Conservation (phyloP, 2,888 invertebrate species). For the Phalera bucephala region DNA sequence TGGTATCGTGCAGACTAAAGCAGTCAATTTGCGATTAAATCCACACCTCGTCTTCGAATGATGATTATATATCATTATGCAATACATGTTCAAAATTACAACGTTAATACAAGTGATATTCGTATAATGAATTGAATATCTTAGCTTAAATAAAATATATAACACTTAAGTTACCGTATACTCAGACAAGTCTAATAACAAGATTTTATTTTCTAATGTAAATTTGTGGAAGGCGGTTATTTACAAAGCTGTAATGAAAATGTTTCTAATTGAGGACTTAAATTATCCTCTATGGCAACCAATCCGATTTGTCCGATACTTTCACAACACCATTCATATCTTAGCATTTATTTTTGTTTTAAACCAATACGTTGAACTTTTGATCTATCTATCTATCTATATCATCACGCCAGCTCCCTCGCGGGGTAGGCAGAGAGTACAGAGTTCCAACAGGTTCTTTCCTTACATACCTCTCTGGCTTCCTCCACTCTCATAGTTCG, state of each 20-base stretch:
- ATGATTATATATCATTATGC: not conserved
- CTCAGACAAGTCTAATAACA: not conserved
- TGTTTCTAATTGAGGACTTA: constrained; percentile 32
- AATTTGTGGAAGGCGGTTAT: no score
- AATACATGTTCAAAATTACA: not conserved
- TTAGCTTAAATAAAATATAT: not conserved
- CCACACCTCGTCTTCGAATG: not conserved
- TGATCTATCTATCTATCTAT: no score
- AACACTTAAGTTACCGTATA: not conserved
- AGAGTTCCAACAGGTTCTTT: no score
- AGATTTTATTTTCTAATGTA: not conserved
- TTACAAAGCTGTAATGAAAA: constrained; percentile 16
- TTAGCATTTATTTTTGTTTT: no score
- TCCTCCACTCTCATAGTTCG: no score
- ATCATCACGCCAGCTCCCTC: no score
- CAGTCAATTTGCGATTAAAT: not conserved
- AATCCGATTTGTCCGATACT: constrained; percentile 16
- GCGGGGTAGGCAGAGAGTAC: no score
- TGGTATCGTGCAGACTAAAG: not conserved
- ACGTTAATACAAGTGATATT: not conserved
- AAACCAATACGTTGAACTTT: constrained; percentile 63
- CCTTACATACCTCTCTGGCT: no score
- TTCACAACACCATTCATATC: constrained; percentile 47
- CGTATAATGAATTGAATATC: not conserved
- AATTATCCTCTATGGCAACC: constrained; percentile 53